Percentiles rank a stretch among this genome's conserved stretches.
Evolutionary conservation across 2,113 vertebrate species (phyloP).

Genomic region (Azemiops feae): DNA sequence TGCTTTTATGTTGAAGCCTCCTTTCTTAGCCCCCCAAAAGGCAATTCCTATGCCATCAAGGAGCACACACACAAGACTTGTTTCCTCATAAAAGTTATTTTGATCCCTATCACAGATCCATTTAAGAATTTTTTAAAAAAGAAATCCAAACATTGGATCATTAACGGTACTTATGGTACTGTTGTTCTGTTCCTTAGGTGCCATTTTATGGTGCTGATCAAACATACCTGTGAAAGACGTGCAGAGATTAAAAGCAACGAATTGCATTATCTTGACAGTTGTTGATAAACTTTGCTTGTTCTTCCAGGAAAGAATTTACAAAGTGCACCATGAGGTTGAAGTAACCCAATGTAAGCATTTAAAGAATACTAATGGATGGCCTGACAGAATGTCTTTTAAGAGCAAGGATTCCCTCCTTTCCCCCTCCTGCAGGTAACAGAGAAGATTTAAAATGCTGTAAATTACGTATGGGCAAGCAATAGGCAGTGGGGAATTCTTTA

Average conservation of each 20-base stretch:
- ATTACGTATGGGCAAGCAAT: conserved; percentile 24
- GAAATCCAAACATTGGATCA: conserved; percentile 58
- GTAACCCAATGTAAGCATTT: conserved; percentile 26
- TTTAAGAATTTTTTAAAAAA: conserved; percentile 33
- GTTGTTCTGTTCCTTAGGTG: conserved; percentile 43
- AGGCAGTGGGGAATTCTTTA: conserved; percentile 27
- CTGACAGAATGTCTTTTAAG: not conserved
- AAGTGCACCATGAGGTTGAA: conserved; percentile 20
- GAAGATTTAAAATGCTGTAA: not conserved
- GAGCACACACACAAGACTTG: conserved; percentile 63
- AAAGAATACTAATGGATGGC: conserved; percentile 38
- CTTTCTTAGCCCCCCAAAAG: conserved; percentile 65
- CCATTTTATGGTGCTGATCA: conserved; percentile 66
- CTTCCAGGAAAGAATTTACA: conserved; percentile 35
- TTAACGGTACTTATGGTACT: conserved; percentile 64
- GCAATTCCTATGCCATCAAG: conserved; percentile 62
- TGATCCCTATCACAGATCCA: conserved; percentile 68
- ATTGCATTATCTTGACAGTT: conserved; percentile 63
- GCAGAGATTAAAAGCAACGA: conserved; percentile 66
- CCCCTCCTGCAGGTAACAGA: conserved; percentile 5
- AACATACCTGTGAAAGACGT: conserved; percentile 53
- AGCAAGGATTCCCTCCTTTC: not conserved
- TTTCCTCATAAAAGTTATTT: conserved; percentile 72
- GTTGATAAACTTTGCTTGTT: conserved; percentile 50
- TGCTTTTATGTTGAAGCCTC: conserved; percentile 46